Evolutionary conservation across 2,797 vertebrate species (phyloP), one percentile per base, ranked within the genome.

Genomic region (Carapus acus): DNA sequence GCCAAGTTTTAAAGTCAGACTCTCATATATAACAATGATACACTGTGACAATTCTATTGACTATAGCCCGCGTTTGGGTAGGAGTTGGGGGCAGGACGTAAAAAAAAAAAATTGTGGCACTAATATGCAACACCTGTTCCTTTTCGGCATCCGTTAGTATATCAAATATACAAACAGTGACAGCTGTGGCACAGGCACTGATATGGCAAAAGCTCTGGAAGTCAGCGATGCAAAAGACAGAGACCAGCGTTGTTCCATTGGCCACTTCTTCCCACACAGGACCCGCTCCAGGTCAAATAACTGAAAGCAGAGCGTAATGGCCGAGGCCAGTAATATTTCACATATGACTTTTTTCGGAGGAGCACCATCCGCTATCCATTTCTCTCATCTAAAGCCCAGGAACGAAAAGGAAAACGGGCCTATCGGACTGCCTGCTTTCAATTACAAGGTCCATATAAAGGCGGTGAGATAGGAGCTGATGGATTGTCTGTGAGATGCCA

Each of bases 121-220:
- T 85, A 88, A 88, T 73, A 67, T 6, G 66, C 54, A 82, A 73
- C 82, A 90, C 84, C 85, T 90, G 85, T 80, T 89, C 71, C 74
- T 70, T 69, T 77, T 74, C 65, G 51, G 65, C 40, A 63, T 67
- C 74, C 71, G 72, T 83, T 79, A 82, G 59, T 74, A 74, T 83
- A 83, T 88, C 78, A 82, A 76, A 76, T 23, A n/a, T 67, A 85
- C 56, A 20, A 85, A 85, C 79, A 85, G 63, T 71, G 77, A 86
- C 86, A 91, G 84, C 84, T 91, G 84, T 70, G 78, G 77, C 64
- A 72, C 71, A 55, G 74, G 72, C 67, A 18, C 63, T 58, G 78
- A 86, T 81, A 80, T 69, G 71, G 62, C 29, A 8, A 23, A n/a
- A 13, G 36, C 48, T 64, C 57, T 18, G 45, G 42, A 37, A n/a